A percentile compares a stretch with the other conserved stretches of the same genome.
Conservation (phyloP, 2,113 vertebrate genomes). For the Halichoeres trimaculatus region DNA sequence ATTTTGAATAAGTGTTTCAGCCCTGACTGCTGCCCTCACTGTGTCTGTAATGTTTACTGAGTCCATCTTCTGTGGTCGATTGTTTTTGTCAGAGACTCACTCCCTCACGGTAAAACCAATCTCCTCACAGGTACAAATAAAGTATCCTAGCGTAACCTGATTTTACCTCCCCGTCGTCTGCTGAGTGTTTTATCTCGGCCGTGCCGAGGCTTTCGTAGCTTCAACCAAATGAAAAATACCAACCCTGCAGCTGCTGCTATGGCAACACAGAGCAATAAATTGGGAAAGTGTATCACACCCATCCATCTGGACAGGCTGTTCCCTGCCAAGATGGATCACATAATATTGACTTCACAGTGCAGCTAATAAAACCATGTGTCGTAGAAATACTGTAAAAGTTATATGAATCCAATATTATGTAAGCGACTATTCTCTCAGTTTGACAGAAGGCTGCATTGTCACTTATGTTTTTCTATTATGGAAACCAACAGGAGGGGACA, state of each 20-base stretch:
- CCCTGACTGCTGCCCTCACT: no score
- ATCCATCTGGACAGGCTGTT: conserved; percentile 64
- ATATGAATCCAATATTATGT: conserved; percentile 37
- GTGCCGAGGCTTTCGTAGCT: conserved; percentile 4
- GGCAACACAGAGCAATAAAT: conserved; percentile 71
- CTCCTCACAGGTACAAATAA: no score
- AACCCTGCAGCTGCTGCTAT: conserved; percentile 68
- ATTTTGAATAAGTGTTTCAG: no score
- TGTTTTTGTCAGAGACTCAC: no score
- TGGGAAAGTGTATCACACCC: conserved; percentile 46
- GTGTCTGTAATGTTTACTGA: no score
- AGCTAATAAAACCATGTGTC: conserved; percentile 44
- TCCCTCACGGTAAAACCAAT: no score
- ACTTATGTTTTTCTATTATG: conserved; percentile 16
- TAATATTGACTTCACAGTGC: conserved; percentile 34
- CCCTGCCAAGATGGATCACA: conserved; percentile 51
- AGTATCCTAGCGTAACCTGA: neutral
- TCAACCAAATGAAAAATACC: conserved; percentile 38
- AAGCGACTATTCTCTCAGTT: conserved; percentile 26
- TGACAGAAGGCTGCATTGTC: conserved; percentile 26
- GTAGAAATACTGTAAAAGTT: conserved; percentile 37
- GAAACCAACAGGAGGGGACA: conserved; percentile 36
- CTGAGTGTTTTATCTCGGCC: neutral
- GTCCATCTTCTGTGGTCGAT: no score
- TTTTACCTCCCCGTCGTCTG: conserved; percentile 2